phyloP scores from a whole-genome alignment of 2,888 invertebrate genomes.

The Augochlorella aurata region DNA sequence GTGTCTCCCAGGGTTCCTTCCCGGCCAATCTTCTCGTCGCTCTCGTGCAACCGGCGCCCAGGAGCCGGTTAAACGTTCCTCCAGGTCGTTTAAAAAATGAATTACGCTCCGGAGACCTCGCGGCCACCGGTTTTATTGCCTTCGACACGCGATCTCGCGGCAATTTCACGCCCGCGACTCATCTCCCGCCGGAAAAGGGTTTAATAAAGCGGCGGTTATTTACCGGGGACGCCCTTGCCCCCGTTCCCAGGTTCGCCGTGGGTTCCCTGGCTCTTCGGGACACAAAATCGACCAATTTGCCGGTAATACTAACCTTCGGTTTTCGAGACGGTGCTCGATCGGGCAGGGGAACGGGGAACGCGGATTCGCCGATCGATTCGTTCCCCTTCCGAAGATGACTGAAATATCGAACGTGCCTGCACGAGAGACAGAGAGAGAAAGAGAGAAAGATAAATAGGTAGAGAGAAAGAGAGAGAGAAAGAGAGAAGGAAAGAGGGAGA shows the following conservation, averaged over 20 bases:
- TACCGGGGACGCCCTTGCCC: constrained; percentile 11
- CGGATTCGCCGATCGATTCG: constrained; percentile 41
- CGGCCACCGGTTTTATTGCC: constrained; percentile 29
- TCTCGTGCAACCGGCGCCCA: background rate
- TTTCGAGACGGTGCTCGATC: background rate
- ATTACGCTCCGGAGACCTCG: constrained; percentile 25
- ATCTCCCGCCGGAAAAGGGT: constrained; percentile 16
- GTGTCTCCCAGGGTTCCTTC: background rate
- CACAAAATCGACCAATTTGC: constrained; percentile 3
- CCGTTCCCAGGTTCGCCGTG: background rate
- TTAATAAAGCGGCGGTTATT: constrained; percentile 24
- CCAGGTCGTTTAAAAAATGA: constrained; percentile 27
- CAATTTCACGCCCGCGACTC: constrained; percentile 28
- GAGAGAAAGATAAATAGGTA: background rate
- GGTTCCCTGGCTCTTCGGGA: background rate
- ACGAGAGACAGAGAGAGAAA: background rate
- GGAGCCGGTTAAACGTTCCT: constrained; percentile 8
- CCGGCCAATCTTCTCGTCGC: background rate
- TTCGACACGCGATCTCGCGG: constrained; percentile 37
- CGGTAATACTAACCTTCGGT: background rate
- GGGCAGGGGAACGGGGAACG: constrained; percentile 23
- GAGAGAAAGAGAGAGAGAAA: background rate
- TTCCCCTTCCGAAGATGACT: constrained; percentile 43
- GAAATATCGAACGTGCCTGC: constrained; percentile 41
- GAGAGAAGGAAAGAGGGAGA: background rate